Base-by-base conservation (phyloP, 2,888 invertebrate species). In the Dimorphilus gyrociliatus region DNA sequence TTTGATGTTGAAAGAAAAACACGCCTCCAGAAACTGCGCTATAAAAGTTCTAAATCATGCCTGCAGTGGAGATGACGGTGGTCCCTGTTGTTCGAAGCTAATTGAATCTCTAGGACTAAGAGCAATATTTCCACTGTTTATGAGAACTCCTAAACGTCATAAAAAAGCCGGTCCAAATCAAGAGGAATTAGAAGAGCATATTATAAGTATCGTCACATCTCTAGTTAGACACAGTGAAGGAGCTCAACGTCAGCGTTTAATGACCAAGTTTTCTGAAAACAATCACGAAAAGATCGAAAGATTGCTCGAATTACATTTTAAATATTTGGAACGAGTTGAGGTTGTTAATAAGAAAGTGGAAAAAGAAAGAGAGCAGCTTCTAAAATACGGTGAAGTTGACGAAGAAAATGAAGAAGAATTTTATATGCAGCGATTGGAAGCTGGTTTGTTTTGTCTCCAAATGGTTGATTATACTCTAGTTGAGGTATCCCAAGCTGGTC, bases 241-340 rank as follows among this genome's bases (percentile, higher is more conserved):
- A 1, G 73, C 79, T 4, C 90, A 92, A 50, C 69, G 88, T 18
- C 82, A 86, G 55, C 68, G 97, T 35, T 66, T 99, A 31, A 65
- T 97, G 12, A 78, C 79, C 44, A 99, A 97, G 68, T 99, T 97
- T 58, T 79, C 79, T 1, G 97, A 99, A 65, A 90, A 90, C 53
- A 94, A 99, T 60, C 80, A 85, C 49, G 94, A 94, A 61, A 97
- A 97, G 53, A 85, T 97, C 0, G 97, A 97, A 62, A 68, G 97
- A 37, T 68, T 97, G 25, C 69, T 97, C 56, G 97, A 99, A 61
- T 66, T 97, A 38, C 92, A 97, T 65, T 84, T 94, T 54, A 90
- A 92, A 58, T 97, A 92, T 63, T 71, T 85, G 59, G 85, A 85
- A 48, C 85, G 85, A 66, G 84, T 92, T 1, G 78, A 85, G 48